Conservation (phyloP, 1,140 invertebrate genomes). For the Psix sp. region DNA sequence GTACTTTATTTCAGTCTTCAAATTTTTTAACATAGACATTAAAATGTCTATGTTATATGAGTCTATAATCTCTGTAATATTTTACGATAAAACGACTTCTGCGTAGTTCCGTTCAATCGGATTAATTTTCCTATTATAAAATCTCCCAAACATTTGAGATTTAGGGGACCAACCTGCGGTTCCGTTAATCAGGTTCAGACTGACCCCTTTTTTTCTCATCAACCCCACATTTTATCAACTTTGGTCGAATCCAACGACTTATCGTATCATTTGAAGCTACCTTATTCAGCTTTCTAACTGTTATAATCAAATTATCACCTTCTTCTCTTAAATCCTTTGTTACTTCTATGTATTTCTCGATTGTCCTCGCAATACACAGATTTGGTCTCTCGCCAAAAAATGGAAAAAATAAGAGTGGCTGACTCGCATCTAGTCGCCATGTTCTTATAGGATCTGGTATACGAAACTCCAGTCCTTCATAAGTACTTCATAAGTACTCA, state of each 20-base stretch:
- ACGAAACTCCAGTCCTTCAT: no score
- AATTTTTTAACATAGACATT: no score
- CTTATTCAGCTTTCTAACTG: not conserved
- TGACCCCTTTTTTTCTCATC: not conserved
- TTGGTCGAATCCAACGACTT: constrained; percentile 9
- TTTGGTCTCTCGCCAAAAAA: not conserved
- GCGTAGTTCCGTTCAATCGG: no score
- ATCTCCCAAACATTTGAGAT: no score
- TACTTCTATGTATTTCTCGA: not conserved
- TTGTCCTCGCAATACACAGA: not conserved
- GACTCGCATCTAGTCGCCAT: not conserved
- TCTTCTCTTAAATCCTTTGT: not conserved
- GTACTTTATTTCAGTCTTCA: no score
- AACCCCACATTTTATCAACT: not conserved
- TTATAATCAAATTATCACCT: constrained; percentile 7
- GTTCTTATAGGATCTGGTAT: no score
- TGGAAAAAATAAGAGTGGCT: not conserved
- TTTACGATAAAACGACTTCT: no score
- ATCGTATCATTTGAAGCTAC: constrained; percentile 2
- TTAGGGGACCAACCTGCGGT: no score
- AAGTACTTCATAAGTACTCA: not conserved
- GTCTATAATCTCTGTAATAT: no score
- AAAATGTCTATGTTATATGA: no score
- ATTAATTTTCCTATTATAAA: no score
- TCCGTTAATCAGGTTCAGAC: no score